A percentile compares a stretch with the other conserved stretches of the same genome.
These are phyloP conservation scores for Mactra quadrangularis DNA, from an alignment of 1,140 invertebrate genomes.

Conservation along the genomic window DNA sequence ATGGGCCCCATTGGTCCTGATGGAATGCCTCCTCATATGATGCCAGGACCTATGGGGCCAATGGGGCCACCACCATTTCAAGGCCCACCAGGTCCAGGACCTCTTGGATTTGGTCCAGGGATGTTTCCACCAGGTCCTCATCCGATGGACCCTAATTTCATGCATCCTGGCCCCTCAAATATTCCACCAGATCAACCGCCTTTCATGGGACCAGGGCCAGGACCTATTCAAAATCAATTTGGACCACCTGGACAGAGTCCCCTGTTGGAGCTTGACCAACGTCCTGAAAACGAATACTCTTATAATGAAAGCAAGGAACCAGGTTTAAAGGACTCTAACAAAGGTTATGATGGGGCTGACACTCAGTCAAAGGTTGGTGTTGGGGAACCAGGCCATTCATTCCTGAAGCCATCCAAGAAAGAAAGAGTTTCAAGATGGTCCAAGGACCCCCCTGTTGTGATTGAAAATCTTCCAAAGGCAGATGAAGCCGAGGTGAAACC, in stretches of 20 bases:
- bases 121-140: slow-evolving; percentile 32
- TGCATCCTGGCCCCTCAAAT: slow-evolving; percentile 14
- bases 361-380: neutral
- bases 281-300: neutral
- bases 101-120: slow-evolving; percentile 17
- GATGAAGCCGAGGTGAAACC: neutral
- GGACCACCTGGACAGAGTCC: neutral
- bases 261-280: neutral
- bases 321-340: neutral
- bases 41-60: neutral
- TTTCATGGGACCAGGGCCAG: slow-evolving; percentile 22
- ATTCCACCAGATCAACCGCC: neutral
- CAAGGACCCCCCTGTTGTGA: neutral
- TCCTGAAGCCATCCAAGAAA: neutral
- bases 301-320: slow-evolving; percentile 9
- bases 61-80: slow-evolving; percentile 15
- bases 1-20: slow-evolving; percentile 29
- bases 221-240: neutral
- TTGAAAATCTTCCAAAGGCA: neutral
- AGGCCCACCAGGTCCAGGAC: neutral
- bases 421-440: neutral
- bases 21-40: slow-evolving; percentile 28
- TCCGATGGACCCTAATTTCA: slow-evolving; percentile 32
- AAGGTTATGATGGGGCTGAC: neutral
- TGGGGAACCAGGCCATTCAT: slow-evolving; percentile 28